Evolutionary conservation across 2,113 vertebrate species (phyloP).

Genomic region (Montifringilla adamsi): DNA sequence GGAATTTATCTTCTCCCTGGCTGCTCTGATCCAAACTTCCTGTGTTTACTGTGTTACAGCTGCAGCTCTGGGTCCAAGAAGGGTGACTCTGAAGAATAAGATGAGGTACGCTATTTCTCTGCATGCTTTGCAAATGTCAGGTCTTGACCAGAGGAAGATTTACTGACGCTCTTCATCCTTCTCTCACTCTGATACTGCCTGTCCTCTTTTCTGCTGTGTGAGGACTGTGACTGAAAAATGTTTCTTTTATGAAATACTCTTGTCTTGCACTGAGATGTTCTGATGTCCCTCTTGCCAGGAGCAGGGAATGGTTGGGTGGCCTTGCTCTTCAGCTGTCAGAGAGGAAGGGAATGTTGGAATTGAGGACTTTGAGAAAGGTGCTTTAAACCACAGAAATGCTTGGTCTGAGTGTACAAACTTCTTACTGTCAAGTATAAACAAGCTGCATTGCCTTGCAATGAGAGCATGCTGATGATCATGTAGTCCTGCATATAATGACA

Average conservation of each 20-base stretch:
- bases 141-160: neutral
- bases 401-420: neutral
- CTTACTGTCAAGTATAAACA: neutral
- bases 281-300: neutral
- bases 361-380: neutral
- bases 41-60: neutral
- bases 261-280: neutral
- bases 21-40: neutral
- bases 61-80: neutral
- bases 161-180: neutral
- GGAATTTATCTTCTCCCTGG: neutral
- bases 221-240: neutral
- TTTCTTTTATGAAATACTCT: neutral
- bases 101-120: neutral
- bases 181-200: neutral
- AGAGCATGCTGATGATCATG: neutral
- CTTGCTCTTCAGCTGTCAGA: neutral
- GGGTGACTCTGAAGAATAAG: neutral
- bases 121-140: neutral
- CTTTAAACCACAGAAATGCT: neutral
- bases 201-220: neutral
- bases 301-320: neutral
- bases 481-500: neutral
- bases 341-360: neutral
- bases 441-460: neutral